These are phyloP conservation scores for Paradoxurus hermaphroditus DNA, from an alignment of 2,113 vertebrate species.

Conservation along the genomic window DNA sequence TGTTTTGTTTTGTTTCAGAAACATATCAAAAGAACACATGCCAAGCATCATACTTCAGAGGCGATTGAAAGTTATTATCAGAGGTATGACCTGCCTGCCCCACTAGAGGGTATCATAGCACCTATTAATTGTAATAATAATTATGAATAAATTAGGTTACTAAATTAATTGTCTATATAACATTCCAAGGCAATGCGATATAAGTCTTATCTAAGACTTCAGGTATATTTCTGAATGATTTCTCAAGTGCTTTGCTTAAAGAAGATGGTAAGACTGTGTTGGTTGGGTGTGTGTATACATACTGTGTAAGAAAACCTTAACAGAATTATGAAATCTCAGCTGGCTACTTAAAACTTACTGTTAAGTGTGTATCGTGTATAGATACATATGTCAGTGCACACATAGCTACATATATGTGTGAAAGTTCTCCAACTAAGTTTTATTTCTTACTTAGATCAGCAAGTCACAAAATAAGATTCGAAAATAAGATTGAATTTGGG, in stretches of 20 bases:
- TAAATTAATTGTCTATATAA: constrained; percentile 44
- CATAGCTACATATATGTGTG: background rate
- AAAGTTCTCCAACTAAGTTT: background rate
- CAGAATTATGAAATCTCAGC: background rate
- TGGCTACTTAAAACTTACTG: background rate
- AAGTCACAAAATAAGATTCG: constrained; percentile 7
- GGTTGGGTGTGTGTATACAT: background rate
- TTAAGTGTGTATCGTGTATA: background rate
- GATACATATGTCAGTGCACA: background rate
- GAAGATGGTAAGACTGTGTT: background rate
- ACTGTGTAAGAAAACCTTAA: background rate
- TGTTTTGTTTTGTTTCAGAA: constrained; percentile 86
- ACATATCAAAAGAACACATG: constrained; percentile 93
- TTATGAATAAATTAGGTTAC: constrained; percentile 67
- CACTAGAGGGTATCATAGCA: constrained; percentile 76
- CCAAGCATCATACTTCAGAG: constrained; percentile 90
- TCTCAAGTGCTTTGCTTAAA: constrained; percentile 9
- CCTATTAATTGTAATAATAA: constrained; percentile 66
- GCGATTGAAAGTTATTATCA: constrained; percentile 91
- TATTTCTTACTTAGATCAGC: constrained; percentile 19
- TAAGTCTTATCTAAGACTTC: background rate
- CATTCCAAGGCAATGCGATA: background rate
- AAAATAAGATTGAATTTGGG: constrained; percentile 18
- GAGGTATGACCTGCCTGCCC: constrained; percentile 86
- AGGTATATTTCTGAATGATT: background rate